Percentiles rank a stretch among this genome's conserved stretches.
phyloP scores from a whole-genome alignment of 2,113 vertebrate genomes.

The Callionymus lyra region DNA sequence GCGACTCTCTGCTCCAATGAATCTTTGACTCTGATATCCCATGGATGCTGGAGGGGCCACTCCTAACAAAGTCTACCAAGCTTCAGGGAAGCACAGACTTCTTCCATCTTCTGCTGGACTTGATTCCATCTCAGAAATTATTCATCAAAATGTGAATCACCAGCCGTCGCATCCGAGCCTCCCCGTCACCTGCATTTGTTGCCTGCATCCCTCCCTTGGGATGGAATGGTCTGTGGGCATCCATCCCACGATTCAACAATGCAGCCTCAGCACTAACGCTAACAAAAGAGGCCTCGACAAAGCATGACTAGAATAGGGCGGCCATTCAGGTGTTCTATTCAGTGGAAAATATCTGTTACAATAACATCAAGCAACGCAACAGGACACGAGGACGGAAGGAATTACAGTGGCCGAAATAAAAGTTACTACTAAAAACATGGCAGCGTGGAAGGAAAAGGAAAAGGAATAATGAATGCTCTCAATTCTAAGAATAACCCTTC shows the following conservation, averaged over 20 bases:
- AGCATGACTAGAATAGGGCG: slow-evolving; percentile 20
- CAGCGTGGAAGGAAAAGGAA: too few relatives aligned
- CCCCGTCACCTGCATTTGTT: slow-evolving; percentile 19
- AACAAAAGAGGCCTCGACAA: slow-evolving; percentile 50
- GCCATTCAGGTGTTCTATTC: slow-evolving; percentile 38
- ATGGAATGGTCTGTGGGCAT: slow-evolving; percentile 13
- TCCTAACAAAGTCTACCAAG: slow-evolving; percentile 16
- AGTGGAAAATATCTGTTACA: background rate
- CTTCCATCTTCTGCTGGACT: background rate
- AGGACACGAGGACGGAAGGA: too few relatives aligned
- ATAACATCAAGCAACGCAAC: too few relatives aligned
- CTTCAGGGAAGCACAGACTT: background rate
- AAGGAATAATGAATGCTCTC: too few relatives aligned
- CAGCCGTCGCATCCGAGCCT: slow-evolving; percentile 4
- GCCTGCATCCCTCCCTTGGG: slow-evolving; percentile 11
- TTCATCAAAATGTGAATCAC: background rate
- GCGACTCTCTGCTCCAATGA: slow-evolving; percentile 48
- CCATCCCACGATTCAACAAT: slow-evolving; percentile 37
- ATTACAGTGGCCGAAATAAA: too few relatives aligned
- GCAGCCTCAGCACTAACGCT: slow-evolving; percentile 32
- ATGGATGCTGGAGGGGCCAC: slow-evolving; percentile 48
- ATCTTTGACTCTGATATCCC: slow-evolving; percentile 58
- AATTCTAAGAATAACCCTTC: too few relatives aligned
- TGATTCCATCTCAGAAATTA: background rate
- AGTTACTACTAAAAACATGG: too few relatives aligned